Conservation (phyloP, 2,113 vertebrate species). For the Crotalus helleri region DNA sequence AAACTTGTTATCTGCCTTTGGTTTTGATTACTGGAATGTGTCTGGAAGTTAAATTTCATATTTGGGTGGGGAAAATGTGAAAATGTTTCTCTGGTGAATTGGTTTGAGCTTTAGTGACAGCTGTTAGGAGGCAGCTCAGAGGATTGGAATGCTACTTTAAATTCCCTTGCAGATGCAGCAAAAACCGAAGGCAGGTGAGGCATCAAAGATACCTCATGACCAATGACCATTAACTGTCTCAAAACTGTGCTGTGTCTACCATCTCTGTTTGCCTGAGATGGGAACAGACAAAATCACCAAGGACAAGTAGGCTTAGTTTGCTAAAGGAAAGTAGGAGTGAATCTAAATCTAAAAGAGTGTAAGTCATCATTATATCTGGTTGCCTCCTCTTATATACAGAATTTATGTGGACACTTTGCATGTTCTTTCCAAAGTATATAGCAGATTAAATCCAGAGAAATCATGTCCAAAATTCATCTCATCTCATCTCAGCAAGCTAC, state of each 20-base stretch:
- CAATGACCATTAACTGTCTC: background rate
- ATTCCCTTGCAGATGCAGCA: conserved; percentile 17
- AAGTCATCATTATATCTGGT: conserved; percentile 34
- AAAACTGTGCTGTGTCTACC: conserved; percentile 16
- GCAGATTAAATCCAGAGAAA: conserved; percentile 28
- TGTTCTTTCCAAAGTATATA: conserved; percentile 29
- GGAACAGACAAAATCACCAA: conserved; percentile 10
- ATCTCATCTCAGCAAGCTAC: conserved; percentile 52
- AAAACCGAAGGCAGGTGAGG: conserved; percentile 45
- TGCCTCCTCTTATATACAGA: conserved; percentile 3
- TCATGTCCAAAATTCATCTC: conserved; percentile 45
- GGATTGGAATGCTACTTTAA: conserved; percentile 33
- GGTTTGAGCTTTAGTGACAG: conserved; percentile 41
- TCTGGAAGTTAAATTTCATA: conserved; percentile 46
- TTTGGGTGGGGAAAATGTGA: conserved; percentile 36
- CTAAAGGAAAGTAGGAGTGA: background rate
- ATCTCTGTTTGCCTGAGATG: conserved; percentile 17
- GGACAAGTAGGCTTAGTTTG: background rate
- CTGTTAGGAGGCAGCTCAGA: conserved; percentile 39
- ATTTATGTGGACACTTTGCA: background rate
- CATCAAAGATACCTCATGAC: background rate
- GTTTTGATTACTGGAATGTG: conserved; percentile 40
- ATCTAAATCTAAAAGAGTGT: conserved; percentile 6
- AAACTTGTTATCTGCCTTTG: conserved; percentile 42
- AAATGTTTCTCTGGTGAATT: conserved; percentile 43